Evolutionary conservation across 2,888 invertebrate species (phyloP).

Genomic region (Cetonia aurata): DNA sequence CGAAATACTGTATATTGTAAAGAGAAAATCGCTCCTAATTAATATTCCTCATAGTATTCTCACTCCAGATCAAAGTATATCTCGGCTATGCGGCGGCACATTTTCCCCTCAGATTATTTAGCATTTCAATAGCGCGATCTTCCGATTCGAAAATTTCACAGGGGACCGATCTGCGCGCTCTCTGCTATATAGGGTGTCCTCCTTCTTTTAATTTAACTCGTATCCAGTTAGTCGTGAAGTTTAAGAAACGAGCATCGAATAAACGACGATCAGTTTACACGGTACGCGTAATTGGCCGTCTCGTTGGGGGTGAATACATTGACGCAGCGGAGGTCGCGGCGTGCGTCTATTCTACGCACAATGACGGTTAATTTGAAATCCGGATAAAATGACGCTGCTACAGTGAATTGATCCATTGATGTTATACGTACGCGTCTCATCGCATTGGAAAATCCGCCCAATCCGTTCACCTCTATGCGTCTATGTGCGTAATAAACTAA

Average conservation of each 20-base stretch:
- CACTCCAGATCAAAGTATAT: no score
- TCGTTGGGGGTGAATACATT: conserved; percentile 43
- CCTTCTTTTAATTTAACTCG: conserved; percentile 28
- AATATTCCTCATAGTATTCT: no score
- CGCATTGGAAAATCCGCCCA: conserved; percentile 67
- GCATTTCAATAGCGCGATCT: conserved; percentile 24
- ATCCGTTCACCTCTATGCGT: conserved; percentile 10
- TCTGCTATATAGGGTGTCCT: not conserved
- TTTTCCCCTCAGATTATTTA: not conserved
- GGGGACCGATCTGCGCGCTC: not conserved
- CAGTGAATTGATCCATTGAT: conserved; percentile 55
- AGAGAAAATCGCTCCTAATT: no score
- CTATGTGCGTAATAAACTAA: not conserved
- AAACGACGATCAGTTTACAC: conserved; percentile 56
- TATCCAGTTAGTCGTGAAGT: conserved; percentile 39
- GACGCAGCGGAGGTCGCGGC: conserved; percentile 40
- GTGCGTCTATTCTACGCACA: conserved; percentile 51
- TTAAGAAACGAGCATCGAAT: conserved; percentile 49
- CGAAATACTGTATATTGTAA: no score
- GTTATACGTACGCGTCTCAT: conserved; percentile 55
- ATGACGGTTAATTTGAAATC: conserved; percentile 64
- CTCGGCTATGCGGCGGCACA: no score
- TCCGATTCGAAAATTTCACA: conserved; percentile 5
- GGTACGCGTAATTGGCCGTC: conserved; percentile 32
- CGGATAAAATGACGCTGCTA: conserved; percentile 58